Percentiles rank a stretch among this genome's conserved stretches.
Conservation (phyloP, 2,888 invertebrate genomes). For the Sicus ferrugineus region DNA sequence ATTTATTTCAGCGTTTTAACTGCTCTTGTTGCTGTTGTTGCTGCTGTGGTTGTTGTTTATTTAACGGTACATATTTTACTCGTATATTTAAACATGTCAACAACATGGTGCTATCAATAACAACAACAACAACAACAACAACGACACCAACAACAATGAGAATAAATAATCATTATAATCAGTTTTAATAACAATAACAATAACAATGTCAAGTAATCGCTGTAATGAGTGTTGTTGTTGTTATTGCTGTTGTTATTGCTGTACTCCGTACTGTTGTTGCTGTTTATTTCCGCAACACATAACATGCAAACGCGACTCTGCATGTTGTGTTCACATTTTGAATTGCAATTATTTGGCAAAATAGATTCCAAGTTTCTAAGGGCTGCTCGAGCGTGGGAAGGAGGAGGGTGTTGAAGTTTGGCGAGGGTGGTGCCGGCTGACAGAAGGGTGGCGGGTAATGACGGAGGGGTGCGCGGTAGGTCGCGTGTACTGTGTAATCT, state of each 20-base stretch:
- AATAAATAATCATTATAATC: background rate
- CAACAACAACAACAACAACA: constrained; percentile 17
- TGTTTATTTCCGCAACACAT: background rate
- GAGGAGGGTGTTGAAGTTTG: too few relatives aligned
- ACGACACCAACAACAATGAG: constrained; percentile 26
- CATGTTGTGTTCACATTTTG: constrained; percentile 18
- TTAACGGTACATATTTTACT: too few relatives aligned
- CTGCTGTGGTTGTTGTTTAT: too few relatives aligned
- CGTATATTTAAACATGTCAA: background rate
- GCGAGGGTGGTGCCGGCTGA: too few relatives aligned
- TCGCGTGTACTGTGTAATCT: too few relatives aligned
- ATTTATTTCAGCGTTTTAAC: too few relatives aligned
- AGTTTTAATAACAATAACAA: constrained; percentile 32
- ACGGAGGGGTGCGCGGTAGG: too few relatives aligned
- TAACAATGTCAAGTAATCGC: constrained; percentile 13
- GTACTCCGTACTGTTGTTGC: constrained; percentile 7
- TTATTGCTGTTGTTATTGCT: constrained; percentile 9
- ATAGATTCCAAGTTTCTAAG: constrained; percentile 3
- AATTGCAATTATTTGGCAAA: constrained; percentile 17
- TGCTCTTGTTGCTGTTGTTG: too few relatives aligned
- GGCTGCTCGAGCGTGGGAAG: too few relatives aligned
- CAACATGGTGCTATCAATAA: constrained; percentile 22
- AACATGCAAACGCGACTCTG: too few relatives aligned
- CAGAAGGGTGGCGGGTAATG: too few relatives aligned
- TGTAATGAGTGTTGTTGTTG: constrained; percentile 31